Conservation (phyloP, 2,113 vertebrate species). For the Cromileptes altivelis region DNA sequence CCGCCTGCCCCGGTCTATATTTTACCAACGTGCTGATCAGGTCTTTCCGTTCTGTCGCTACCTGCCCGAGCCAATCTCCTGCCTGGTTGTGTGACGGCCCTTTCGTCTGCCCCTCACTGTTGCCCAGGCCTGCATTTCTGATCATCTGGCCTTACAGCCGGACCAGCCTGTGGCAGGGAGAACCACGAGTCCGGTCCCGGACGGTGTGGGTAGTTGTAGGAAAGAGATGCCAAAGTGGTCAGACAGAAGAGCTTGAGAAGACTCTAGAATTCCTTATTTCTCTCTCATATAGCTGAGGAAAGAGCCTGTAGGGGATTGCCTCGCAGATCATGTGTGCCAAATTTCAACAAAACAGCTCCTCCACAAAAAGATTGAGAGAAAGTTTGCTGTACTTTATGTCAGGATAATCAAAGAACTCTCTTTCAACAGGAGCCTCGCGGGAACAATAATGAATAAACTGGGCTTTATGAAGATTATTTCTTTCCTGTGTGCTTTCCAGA, state of each 20-base stretch:
- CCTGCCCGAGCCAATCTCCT: conserved; percentile 15
- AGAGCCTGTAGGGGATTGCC: conserved; percentile 8
- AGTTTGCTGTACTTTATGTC: not conserved
- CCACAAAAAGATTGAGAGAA: not conserved
- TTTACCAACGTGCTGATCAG: not conserved
- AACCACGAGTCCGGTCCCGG: conserved; percentile 16
- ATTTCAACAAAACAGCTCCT: conserved; percentile 15
- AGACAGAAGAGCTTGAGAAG: conserved; percentile 31
- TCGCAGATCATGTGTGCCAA: not conserved
- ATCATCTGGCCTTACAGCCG: not conserved
- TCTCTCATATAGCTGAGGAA: conserved; percentile 20
- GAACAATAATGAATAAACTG: conserved; percentile 12
- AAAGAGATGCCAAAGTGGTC: conserved; percentile 28
- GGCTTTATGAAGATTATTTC: not conserved
- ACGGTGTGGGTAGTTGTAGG: conserved; percentile 25
- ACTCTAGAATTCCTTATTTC: not conserved
- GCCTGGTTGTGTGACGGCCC: not conserved
- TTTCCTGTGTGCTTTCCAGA: conserved; percentile 61
- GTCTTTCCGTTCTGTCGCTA: conserved; percentile 37
- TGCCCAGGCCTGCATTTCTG: not conserved
- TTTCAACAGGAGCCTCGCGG: conserved; percentile 3
- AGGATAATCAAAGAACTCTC: conserved; percentile 11
- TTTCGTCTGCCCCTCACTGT: not conserved
- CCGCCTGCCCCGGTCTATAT: not conserved
- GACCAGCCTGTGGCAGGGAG: not conserved